Evolutionary conservation across 2,113 vertebrate genomes (phyloP).

Genomic region (Oxyruncus cristatus): DNA sequence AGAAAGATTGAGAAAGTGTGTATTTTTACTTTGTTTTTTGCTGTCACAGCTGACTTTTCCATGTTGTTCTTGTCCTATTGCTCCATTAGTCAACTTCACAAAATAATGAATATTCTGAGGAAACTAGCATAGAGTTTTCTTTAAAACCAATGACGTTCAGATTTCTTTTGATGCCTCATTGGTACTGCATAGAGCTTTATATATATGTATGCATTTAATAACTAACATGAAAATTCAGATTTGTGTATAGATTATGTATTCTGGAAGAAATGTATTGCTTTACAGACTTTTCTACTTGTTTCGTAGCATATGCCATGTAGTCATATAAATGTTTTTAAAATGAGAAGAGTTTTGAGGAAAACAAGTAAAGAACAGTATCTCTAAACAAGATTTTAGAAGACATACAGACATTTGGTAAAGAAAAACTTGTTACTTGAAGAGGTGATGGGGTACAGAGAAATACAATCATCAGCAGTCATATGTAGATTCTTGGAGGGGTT

Average conservation of each 20-base stretch:
- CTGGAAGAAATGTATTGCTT: neutral
- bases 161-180: neutral
- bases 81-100: neutral
- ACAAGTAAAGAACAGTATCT: neutral
- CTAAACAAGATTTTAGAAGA: neutral
- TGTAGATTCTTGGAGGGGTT: neutral
- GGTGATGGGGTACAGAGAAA: neutral
- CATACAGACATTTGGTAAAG: neutral
- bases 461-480: neutral
- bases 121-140: neutral
- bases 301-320: neutral
- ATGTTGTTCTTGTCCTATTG: neutral
- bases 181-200: neutral
- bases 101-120: constrained; percentile 3
- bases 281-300: neutral
- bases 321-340: neutral
- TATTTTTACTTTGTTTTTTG: constrained; percentile 1
- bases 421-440: neutral
- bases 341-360: neutral
- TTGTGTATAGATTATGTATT: neutral
- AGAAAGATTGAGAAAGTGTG: neutral
- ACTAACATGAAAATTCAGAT: neutral
- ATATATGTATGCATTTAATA: neutral
- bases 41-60: neutral
- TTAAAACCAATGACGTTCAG: neutral